Percentiles rank a stretch among this genome's conserved stretches.
Evolutionary conservation across 2,888 invertebrate species (phyloP).

Genomic region (Papilio protenor): DNA sequence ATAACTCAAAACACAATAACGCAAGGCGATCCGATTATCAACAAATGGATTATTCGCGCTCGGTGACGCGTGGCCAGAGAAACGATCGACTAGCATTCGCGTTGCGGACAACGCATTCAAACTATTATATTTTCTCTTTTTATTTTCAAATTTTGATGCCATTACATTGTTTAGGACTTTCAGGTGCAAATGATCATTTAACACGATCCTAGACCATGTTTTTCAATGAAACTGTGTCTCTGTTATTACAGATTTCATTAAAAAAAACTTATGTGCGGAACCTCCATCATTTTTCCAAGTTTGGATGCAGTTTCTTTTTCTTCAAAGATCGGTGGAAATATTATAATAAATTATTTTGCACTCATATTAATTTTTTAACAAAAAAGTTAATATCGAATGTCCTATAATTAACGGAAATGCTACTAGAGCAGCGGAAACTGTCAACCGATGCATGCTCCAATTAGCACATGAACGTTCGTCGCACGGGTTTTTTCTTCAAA

Average conservation of each 20-base stretch:
- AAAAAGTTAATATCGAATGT: conserved; percentile 31
- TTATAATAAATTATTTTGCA: background rate
- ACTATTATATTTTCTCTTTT: conserved; percentile 35
- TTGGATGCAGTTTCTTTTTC: no score
- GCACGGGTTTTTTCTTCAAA: conserved; percentile 21
- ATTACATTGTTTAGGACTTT: background rate
- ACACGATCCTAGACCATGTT: no score
- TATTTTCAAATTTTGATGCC: background rate
- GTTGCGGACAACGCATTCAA: conserved; percentile 25
- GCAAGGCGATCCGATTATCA: conserved; percentile 48
- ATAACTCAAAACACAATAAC: conserved; percentile 46
- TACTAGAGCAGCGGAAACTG: conserved; percentile 48
- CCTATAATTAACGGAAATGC: conserved; percentile 45
- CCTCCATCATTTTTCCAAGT: no score
- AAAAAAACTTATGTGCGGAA: no score
- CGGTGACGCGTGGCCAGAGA: conserved; percentile 50
- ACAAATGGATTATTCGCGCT: conserved; percentile 52
- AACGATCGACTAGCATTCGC: conserved; percentile 42
- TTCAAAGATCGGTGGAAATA: no score
- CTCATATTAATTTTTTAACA: background rate
- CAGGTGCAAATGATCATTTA: no score
- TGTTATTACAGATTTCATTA: no score
- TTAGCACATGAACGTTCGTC: conserved; percentile 50
- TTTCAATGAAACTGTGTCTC: no score
- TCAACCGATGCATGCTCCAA: conserved; percentile 54